Evolutionary conservation across 2,113 vertebrate species (phyloP), one percentile per base, ranked within the genome.

Genomic region (Neogale vison): DNA sequence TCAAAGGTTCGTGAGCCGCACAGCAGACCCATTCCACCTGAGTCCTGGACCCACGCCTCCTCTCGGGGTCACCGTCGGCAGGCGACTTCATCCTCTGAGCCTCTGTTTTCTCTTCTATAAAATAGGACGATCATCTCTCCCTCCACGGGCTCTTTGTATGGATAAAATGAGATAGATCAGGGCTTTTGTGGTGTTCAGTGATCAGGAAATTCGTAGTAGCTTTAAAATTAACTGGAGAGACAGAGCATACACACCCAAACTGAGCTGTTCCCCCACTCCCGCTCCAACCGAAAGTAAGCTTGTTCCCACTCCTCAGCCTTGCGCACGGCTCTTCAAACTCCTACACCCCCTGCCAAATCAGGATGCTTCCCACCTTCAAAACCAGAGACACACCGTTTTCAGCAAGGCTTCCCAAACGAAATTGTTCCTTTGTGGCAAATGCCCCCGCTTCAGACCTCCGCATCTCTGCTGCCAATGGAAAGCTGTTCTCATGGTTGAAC

Each of bases 301-400:
- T 4, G 17, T 11, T 80, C 29, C 45, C 59, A 92, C 77, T 17
- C 85, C 92, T 57, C 26, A 39, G 86, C 87, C 45, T 86, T 39
- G 42, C 45, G 26, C n/a, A 34, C 57, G 42, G 90, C 67, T 69
- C 74, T 82, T 31, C 77, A 87, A 34, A 95, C 90, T 87, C 96
- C 83, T 52, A 86, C 67, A 20, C 26, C 21, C 47, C 87, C 94
- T 65, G 94, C 94, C 86, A 76, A 89, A 36, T 77, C 80, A 21
- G 94, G 79, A 52, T 4, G 8, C 69, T 24, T 65, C 52, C 83
- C 39, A 21, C 77, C 95, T 80, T 55, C 71, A 4, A 82, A 81
- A 39, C 72, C 18, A 2, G 24, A 42, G 74, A 26, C 42, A 12
- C 2, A 1, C 45, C 71, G n/a, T 76, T 57, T 50, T 45, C 55